A percentile compares a stretch with the other conserved stretches of the same genome.
phyloP scores from a whole-genome alignment of 2,113 vertebrate species.

The Pleuronectes platessa region DNA sequence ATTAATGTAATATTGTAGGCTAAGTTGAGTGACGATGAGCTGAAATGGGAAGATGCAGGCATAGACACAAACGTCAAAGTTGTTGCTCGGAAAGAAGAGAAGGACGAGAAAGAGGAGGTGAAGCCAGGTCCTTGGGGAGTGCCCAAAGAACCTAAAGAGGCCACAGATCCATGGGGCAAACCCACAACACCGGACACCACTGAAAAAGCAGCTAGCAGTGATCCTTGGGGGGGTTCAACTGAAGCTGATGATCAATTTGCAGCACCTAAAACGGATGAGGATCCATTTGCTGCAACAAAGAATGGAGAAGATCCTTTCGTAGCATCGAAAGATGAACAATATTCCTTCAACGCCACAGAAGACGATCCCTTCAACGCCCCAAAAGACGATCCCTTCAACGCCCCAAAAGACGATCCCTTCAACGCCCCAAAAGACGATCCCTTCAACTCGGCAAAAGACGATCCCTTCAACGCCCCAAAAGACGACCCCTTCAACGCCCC shows the following conservation, averaged over 20 bases:
- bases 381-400: constrained; percentile 33
- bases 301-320: constrained; percentile 46
- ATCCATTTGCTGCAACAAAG: constrained; percentile 33
- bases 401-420: constrained; percentile 36
- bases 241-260: constrained; percentile 45
- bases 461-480: constrained; percentile 37
- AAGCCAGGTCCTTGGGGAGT: constrained; percentile 52
- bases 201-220: constrained; percentile 38
- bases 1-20: constrained; percentile 68
- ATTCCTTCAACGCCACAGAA: constrained; percentile 27
- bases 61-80: constrained; percentile 12
- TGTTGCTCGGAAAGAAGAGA: constrained; percentile 43
- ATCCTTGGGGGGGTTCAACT: constrained; percentile 70
- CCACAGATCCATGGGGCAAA: constrained; percentile 66
- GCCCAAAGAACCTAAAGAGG: constrained; percentile 53
- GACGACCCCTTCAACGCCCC: constrained; percentile 29
- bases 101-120: constrained; percentile 29
- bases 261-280: constrained; percentile 2
- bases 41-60: constrained; percentile 78
- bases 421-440: neutral
- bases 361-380: constrained; percentile 21
- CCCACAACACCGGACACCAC: constrained; percentile 39
- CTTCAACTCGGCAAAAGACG: constrained; percentile 16
- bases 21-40: constrained; percentile 74
- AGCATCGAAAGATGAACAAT: constrained; percentile 2